A percentile compares a stretch with the other conserved stretches of the same genome.
These are phyloP conservation scores for Apostichopus japonicus DNA, from an alignment of 35 echinoderm and acorn worm genomes.

Conservation along the genomic window DNA sequence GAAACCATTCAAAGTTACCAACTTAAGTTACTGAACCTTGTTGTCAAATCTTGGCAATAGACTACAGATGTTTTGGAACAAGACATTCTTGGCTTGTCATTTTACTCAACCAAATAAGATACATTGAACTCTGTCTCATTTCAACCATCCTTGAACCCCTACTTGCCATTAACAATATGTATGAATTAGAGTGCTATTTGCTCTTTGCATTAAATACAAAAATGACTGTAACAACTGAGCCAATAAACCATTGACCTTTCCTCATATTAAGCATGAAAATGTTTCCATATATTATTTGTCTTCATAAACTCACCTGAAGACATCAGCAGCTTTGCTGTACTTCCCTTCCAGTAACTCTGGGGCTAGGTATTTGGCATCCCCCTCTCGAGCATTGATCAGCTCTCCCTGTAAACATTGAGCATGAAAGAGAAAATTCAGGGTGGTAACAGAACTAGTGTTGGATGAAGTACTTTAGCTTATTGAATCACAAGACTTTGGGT, in stretches of 20 bases:
- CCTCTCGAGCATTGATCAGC: slow-evolving; percentile 78
- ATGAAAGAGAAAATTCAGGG: neutral
- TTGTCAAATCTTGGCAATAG: too few species aligned
- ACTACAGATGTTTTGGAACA: too few species aligned
- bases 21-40: too few species aligned
- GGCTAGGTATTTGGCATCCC: slow-evolving; percentile 79
- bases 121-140: neutral
- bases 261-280: neutral
- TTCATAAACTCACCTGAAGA: slow-evolving; percentile 5
- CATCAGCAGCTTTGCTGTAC: slow-evolving; percentile 49
- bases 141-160: too few species aligned
- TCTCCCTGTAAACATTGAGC: slow-evolving; percentile 54
- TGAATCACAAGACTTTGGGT: neutral
- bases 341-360: too few species aligned
- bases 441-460: neutral
- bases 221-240: neutral
- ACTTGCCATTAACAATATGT: neutral
- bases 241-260: too few species aligned
- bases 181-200: neutral
- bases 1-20: too few species aligned
- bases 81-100: too few species aligned
- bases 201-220: neutral
- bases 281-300: neutral
- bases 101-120: too few species aligned
- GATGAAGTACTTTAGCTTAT: neutral